Evolutionary conservation across 1,140 invertebrate species (phyloP).

Genomic region (Procambarus virginalis): DNA sequence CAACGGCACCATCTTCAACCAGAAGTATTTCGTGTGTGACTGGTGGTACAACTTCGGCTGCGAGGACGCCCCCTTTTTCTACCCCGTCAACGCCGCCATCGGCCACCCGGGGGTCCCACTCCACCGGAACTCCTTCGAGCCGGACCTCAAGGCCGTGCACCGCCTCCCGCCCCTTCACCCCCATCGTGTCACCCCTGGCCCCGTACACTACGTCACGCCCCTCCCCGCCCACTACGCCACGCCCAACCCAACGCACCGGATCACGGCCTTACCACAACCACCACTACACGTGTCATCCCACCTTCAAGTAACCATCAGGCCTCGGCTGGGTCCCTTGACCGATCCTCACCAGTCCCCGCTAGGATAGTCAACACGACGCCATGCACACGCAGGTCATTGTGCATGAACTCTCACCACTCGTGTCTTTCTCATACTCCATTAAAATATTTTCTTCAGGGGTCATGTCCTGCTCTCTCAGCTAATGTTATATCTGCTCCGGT

Average conservation of each 20-base stretch:
- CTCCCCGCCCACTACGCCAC: neutral
- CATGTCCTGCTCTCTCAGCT: too few relatives aligned
- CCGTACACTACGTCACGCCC: neutral
- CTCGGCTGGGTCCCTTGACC: neutral
- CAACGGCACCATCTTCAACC: conserved; percentile 78
- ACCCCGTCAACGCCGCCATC: conserved; percentile 74
- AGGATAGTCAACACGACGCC: neutral
- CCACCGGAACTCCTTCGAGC: conserved; percentile 42
- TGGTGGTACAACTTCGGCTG: conserved; percentile 79
- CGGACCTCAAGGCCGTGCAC: conserved; percentile 17
- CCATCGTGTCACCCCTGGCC: neutral
- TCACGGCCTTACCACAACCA: neutral
- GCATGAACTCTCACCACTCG: too few relatives aligned
- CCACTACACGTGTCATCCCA: neutral
- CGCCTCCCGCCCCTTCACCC: conserved; percentile 20
- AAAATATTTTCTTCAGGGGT: too few relatives aligned
- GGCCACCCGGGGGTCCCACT: conserved; percentile 49
- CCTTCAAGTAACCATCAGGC: neutral
- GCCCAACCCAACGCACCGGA: neutral
- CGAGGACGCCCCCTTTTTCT: conserved; percentile 74
- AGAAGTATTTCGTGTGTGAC: conserved; percentile 78
- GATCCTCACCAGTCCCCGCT: neutral
- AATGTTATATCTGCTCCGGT: too few relatives aligned
- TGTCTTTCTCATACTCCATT: too few relatives aligned
- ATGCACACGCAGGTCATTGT: neutral